Evolutionary conservation across 64 coral and sea anemone genomes (phyloP), one percentile per base, ranked within the genome.

Genomic region (Exaiptasia diaphana): DNA sequence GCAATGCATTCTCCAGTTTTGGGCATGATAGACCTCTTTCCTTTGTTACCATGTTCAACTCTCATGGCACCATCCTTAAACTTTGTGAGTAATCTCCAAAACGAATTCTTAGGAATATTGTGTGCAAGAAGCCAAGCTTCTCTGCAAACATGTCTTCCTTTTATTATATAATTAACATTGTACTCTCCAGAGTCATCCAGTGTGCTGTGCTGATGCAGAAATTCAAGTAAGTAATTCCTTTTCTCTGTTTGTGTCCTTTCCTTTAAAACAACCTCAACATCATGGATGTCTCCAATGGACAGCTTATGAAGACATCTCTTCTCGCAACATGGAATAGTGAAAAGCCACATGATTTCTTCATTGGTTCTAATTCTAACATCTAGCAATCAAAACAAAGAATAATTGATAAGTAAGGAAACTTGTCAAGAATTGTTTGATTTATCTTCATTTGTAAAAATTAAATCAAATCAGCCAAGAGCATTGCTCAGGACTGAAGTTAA

Each of bases 11-110:
- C 40, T 35, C 24, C 22, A 18, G 80, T 70, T 39, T 72, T 83
- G 10, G n/a, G 8, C 41, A 50, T 52, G 14, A 71, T 28, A 15
- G 35, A 15, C 25, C 41, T 76, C 34, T 49, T 83, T 23, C 80
- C 80, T 43, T 83, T 69, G 64, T 83, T 69, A 35, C 80, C 80
- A 83, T 83, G 80, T 34, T 83, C 41, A n/a, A 53, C 22, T 3
- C 34, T 31, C 22, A 23, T 50, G 13, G 54, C 80, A 36, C 80
- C 62, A 53, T 83, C 64, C 53, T 69, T 71, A 68, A 41, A 80
- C 40, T 82, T 33, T 14, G 67, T 67, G 8, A 33, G 10, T 28
- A 82, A 20, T 3, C 73, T 31, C 30, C 37, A 21, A 28, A 43
- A 73, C 14, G 23, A 18, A 23, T 29, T n/a, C 25, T 34, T 75